phyloP scores from a whole-genome alignment of 2,113 vertebrate genomes.

The Ailuropoda melanoleuca region DNA sequence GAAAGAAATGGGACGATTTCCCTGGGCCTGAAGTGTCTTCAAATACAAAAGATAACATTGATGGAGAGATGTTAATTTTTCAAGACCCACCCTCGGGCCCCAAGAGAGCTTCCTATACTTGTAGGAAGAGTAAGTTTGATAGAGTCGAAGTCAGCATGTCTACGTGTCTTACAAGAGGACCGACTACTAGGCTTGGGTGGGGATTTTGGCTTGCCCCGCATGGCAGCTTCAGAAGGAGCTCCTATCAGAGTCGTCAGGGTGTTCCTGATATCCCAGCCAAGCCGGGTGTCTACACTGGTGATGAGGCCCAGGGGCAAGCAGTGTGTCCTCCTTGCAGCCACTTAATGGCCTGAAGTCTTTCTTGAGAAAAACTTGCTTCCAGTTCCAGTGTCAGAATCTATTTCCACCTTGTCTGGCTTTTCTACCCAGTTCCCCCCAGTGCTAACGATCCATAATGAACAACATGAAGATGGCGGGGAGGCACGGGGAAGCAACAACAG shows the following conservation, averaged over 20 bases:
- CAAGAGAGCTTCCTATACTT: not conserved
- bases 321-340: not conserved
- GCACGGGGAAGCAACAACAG: fast-evolving
- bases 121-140: not conserved
- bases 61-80: not conserved
- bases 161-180: not conserved
- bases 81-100: not conserved
- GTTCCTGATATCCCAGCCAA: not conserved
- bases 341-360: not conserved
- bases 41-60: not conserved
- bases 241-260: not conserved
- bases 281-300: not conserved
- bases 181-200: not conserved
- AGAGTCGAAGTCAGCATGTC: not conserved
- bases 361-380: not conserved
- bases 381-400: not conserved
- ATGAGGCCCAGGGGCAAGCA: not conserved
- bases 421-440: not conserved
- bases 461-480: fast-evolving
- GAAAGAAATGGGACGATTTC: not conserved
- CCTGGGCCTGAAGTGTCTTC: not conserved
- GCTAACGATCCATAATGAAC: not conserved
- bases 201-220: not conserved
- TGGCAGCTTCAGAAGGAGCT: not conserved
- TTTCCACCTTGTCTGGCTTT: not conserved